A percentile compares a stretch with the other conserved stretches of the same genome.
These are phyloP conservation scores for Stichopus horrens DNA, from an alignment of 53 echinoderm and acorn worm species.

Conservation along the genomic window DNA sequence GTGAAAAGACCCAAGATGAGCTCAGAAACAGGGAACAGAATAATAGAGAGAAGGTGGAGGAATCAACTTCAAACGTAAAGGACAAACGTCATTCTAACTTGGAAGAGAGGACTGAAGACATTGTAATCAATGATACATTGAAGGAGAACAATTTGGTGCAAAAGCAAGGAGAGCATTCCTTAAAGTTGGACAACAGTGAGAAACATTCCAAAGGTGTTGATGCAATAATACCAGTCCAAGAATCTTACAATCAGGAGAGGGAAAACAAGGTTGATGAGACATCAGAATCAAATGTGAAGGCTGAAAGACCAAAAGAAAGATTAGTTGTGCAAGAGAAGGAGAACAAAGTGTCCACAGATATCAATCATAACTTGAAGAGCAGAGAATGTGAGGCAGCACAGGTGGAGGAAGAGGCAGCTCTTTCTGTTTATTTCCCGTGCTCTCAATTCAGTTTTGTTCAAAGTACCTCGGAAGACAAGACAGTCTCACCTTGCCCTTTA, in stretches of 20 bases:
- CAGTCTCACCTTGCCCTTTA: not conserved
- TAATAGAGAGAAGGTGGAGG: not conserved
- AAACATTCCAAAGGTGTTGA: not conserved
- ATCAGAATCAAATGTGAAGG: not conserved
- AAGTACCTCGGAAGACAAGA: not conserved
- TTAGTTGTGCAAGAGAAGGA: not conserved
- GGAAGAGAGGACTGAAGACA: not conserved
- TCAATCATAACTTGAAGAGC: not conserved
- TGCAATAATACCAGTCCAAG: not conserved
- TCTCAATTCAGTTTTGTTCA: conserved; percentile 40
- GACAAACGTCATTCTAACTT: not conserved
- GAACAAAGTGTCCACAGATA: not conserved
- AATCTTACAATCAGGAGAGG: not conserved
- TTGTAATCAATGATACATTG: not conserved
- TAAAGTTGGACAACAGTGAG: not conserved
- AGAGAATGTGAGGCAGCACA: no score
- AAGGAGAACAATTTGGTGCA: not conserved
- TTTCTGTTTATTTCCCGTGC: conserved; percentile 63
- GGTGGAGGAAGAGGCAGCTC: conserved; percentile 16
- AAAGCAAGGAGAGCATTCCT: not conserved
- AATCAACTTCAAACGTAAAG: not conserved
- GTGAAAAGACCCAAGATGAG: not conserved
- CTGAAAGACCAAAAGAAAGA: not conserved
- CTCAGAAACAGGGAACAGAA: not conserved
- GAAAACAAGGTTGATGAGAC: not conserved